Base-by-base conservation (phyloP, 2,113 vertebrate species). In the Aegithalos caudatus region DNA sequence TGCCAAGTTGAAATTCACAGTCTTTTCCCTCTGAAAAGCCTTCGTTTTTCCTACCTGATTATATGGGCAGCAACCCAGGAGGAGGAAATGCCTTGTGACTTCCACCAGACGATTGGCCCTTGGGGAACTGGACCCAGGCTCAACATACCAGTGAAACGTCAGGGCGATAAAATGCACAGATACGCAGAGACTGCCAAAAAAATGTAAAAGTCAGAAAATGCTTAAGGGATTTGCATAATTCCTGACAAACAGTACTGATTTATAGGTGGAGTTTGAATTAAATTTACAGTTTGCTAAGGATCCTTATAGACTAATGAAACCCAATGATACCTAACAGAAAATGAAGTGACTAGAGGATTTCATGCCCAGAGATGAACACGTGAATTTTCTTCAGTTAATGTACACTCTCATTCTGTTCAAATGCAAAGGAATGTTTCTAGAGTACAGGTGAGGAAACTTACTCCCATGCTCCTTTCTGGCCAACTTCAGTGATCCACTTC, bases 171-270 rank as follows among this genome's bases (percentile, higher is more conserved):
- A 92, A 83, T 81, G 71, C 56, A 95, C 76, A 95, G 82, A 93
- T 94, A 82, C 3, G 8, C 37, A 38, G 60, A 81, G 37, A 33
- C 60, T 3, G 37, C 93, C 67, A 93, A 53, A 81, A 81, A 94
- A 81, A 42, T 48, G 40, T 37, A 72, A 78, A 88, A 81, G 65
- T 73, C 64, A 86, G 72, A 96, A 94, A 90, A 83, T 74, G 25
- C 80, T 96, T 86, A 64, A 81, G 65, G 72, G 69, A 88, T 93
- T 95, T 95, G 51, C 76, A 78, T 80, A 57, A 88, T 92, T 92
- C 47, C 40, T 86, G 60, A 91, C 64, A 66, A 83, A 70, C 33
- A 58, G 40, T 54, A n/a, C 37, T 88, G 80, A 80, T 92, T 88
- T 86, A 81, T 77, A 88, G 74, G 64, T 3, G 12, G 78, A 83